A percentile compares a stretch with the other conserved stretches of the same genome.
These are phyloP conservation scores for Eulacestoma nigropectus DNA, from an alignment of 2,113 vertebrate species.

Conservation along the genomic window DNA sequence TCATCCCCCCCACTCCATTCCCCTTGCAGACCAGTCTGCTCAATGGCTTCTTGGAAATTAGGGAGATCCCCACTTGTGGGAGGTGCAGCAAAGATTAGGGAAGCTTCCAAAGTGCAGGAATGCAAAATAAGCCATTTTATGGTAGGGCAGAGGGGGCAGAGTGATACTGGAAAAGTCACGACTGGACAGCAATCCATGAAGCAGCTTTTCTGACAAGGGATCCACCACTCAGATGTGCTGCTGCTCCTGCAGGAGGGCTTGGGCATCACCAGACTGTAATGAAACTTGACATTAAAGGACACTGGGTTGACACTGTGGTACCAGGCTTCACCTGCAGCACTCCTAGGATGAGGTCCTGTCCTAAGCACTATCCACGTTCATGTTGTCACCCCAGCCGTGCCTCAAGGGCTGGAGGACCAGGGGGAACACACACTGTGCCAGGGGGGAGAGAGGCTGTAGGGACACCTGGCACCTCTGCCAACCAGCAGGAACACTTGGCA, in stretches of 20 bases:
- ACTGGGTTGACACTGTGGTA: neutral
- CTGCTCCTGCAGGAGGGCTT: neutral
- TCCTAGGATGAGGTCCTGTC: neutral
- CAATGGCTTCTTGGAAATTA: neutral
- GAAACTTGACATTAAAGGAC: neutral
- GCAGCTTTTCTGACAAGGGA: neutral
- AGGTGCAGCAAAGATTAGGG: neutral
- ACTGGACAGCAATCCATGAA: neutral
- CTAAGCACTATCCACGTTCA: accelerated
- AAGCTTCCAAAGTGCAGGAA: neutral
- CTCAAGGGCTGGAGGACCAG: neutral
- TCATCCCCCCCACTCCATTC: accelerated
- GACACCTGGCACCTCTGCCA: neutral
- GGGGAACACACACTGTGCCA: accelerated
- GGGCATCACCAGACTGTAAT: neutral
- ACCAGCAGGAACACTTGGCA: neutral
- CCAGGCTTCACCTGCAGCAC: neutral
- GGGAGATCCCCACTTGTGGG: accelerated
- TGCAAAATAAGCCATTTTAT: neutral
- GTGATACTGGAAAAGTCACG: neutral
- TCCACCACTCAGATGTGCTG: neutral
- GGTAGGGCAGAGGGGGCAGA: neutral
- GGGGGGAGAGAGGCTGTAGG: accelerated
- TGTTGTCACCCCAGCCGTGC: accelerated
- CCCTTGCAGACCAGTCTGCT: neutral